Evolutionary conservation across 2,113 vertebrate genomes (phyloP), one percentile per base, ranked within the genome.

Genomic region (Cryptomyrus ogoouensis): DNA sequence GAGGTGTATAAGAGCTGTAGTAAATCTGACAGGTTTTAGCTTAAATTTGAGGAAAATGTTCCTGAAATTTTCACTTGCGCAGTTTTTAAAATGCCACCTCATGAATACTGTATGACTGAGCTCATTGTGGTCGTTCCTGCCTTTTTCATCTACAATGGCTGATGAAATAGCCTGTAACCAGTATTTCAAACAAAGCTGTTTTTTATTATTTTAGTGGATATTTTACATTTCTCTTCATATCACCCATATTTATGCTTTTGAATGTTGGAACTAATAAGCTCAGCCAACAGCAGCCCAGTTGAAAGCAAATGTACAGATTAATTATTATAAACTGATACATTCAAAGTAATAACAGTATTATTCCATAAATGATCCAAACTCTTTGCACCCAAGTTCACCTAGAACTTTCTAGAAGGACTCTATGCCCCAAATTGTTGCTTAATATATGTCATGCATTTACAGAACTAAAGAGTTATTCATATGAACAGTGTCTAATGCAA

Each of bases 91-190:
- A 21, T 46, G 83, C 35, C 83, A 46, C 44, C 44, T 84, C 83
- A 84, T 84, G 83, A 84, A 84, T 84, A 84, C 42, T 84, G 83
- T 84, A 84, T 84, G 83, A 47, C 44, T n/a, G 83, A 84, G 42
- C 83, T 84, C 83, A 84, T 84, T 84, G 44, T 84, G 21, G 44
- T 84, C 24, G 5, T 47, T 47, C 10, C 83, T 21, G 44, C 44
- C 42, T 44, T n/a, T 80, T 62, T 74, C 83, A 87, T 87, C 47
- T 80, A 77, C 85, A 80, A 17, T 8, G 58, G 44, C 85, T 87
- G 89, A 90, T 74, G 84, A 90, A 87, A 87, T 19, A 46, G 17
- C 19, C 39, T 17, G 77, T 62, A 89, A 89, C 52, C 2, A 24
- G 6, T 13, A 8, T 74, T 87, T 39, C 84, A 50, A 31, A 70